A percentile compares a stretch with the other conserved stretches of the same genome.
Evolutionary conservation across 2,888 invertebrate genomes (phyloP).

Genomic region (Gisinianus flammeolus): DNA sequence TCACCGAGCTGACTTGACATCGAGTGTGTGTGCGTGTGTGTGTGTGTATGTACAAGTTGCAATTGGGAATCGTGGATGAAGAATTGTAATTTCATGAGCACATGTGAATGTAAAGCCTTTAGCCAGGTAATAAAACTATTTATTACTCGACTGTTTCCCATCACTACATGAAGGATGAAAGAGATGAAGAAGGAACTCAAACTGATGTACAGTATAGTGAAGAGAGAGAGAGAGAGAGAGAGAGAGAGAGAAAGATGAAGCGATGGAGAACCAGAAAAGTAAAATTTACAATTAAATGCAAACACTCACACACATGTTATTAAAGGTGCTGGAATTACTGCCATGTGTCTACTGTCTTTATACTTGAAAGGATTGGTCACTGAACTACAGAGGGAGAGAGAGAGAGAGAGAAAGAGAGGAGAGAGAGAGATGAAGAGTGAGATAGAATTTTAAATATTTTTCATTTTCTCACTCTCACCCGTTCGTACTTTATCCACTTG

Average conservation of each 20-base stretch:
- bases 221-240: neutral
- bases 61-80: neutral
- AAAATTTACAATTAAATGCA: neutral
- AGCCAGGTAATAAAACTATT: slow-evolving; percentile 32
- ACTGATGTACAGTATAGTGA: too few species aligned
- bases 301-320: neutral
- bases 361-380: slow-evolving; percentile 21
- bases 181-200: neutral
- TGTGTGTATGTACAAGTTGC: too few species aligned
- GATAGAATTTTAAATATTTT: neutral
- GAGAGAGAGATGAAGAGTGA: neutral
- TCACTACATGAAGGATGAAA: too few species aligned
- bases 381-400: slow-evolving; percentile 23
- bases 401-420: neutral
- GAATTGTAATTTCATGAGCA: neutral
- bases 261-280: neutral
- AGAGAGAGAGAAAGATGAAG: neutral
- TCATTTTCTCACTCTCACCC: neutral
- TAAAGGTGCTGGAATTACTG: neutral
- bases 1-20: too few species aligned
- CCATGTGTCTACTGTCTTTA: neutral
- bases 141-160: slow-evolving; percentile 37
- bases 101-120: slow-evolving; percentile 11
- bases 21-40: too few species aligned
- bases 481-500: neutral